Evolutionary conservation across 2,113 vertebrate genomes (phyloP).

Genomic region (Bos indicus): DNA sequence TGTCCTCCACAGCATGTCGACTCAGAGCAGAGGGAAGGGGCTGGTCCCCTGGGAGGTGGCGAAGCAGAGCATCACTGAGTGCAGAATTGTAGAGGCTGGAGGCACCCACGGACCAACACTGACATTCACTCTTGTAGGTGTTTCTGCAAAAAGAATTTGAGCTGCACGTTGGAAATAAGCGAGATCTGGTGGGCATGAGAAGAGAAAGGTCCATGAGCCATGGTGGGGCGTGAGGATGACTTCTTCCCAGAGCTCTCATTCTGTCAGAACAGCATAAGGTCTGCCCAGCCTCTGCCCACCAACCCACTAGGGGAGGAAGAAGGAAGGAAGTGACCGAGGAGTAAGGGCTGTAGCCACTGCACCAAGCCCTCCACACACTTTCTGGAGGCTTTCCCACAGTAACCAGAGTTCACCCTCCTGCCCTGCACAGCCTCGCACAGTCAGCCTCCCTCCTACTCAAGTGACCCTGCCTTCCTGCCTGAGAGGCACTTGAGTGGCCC

Average conservation of each 20-base stretch:
- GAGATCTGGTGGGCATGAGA: neutral
- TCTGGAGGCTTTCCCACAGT: neutral
- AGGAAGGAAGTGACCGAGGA: conserved; percentile 44
- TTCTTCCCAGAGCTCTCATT: conserved; percentile 59
- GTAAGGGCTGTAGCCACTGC: neutral
- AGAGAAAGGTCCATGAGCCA: neutral
- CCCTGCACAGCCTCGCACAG: fast-evolving
- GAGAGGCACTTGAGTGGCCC: neutral
- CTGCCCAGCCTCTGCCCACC: conserved; percentile 11
- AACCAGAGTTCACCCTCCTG: neutral
- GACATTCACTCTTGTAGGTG: neutral
- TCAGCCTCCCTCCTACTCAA: conserved; percentile 71
- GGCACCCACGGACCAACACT: neutral
- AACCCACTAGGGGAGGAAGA: conserved; percentile 45
- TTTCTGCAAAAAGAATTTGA: neutral
- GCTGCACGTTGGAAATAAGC: neutral
- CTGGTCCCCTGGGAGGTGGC: neutral
- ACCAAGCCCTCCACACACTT: neutral
- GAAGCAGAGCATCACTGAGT: neutral
- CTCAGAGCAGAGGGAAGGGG: neutral
- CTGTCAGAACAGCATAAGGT: neutral
- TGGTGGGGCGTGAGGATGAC: fast-evolving
- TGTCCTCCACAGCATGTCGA: neutral
- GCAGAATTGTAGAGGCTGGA: neutral
- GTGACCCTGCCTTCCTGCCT: conserved; percentile 64